These are phyloP conservation scores for Anhinga anhinga DNA, from an alignment of 2,113 vertebrate species.

Conservation along the genomic window DNA sequence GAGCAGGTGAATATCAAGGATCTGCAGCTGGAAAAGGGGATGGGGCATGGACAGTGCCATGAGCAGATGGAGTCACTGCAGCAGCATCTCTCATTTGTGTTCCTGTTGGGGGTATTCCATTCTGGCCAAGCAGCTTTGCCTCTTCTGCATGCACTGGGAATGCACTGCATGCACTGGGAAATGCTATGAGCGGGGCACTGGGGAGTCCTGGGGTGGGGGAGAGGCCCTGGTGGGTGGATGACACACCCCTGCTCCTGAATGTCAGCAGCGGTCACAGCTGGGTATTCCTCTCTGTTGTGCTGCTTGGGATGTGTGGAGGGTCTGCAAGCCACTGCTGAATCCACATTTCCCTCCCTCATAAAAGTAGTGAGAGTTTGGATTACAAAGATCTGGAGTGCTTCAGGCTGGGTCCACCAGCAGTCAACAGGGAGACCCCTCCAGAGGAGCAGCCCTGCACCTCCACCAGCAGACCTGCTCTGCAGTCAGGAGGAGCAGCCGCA, in stretches of 20 bases:
- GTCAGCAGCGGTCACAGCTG: neutral
- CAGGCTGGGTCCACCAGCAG: neutral
- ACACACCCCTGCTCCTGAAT: accelerated
- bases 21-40: neutral
- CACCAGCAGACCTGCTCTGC: neutral
- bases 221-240: neutral
- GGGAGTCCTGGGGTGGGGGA: neutral
- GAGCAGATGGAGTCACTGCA: accelerated
- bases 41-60: neutral
- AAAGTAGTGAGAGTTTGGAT: conserved; percentile 52
- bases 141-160: neutral
- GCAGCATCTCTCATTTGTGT: neutral
- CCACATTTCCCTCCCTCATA: conserved; percentile 23
- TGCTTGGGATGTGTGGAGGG: neutral
- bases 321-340: neutral
- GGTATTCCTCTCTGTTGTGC: accelerated
- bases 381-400: conserved; percentile 54
- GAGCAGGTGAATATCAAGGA: conserved; percentile 34
- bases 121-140: neutral
- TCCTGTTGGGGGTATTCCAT: accelerated
- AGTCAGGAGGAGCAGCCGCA: neutral
- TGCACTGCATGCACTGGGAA: neutral
- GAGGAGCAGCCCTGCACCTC: neutral
- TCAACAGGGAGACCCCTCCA: neutral
- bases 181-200: neutral